phyloP scores from a whole-genome alignment of 1,140 invertebrate genomes.

The Arion vulgaris region DNA sequence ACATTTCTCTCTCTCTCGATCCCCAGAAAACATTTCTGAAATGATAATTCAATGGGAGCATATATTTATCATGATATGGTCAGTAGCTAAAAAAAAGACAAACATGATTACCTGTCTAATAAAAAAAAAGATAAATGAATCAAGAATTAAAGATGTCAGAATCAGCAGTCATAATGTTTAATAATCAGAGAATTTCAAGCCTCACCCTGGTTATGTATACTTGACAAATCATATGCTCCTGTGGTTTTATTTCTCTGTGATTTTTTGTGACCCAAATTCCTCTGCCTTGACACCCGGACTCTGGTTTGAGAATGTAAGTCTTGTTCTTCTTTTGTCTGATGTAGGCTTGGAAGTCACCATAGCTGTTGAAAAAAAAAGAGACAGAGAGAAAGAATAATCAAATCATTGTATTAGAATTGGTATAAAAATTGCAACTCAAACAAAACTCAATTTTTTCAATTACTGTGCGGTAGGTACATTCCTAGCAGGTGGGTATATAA shows the following conservation, averaged over 20 bases:
- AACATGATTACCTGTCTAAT: too few species aligned
- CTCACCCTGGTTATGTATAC: slow-evolving; percentile 80
- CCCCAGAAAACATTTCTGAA: too few species aligned
- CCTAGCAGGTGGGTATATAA: too few species aligned
- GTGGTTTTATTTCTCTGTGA: slow-evolving; percentile 83
- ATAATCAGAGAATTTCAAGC: not conserved
- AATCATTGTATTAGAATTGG: not conserved
- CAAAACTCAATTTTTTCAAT: too few species aligned
- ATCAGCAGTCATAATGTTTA: too few species aligned
- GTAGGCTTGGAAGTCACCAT: slow-evolving; percentile 71
- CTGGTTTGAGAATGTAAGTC: slow-evolving; percentile 91
- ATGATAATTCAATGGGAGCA: too few species aligned
- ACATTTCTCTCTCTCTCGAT: too few species aligned
- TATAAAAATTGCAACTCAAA: too few species aligned
- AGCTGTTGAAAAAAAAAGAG: slow-evolving; percentile 57
- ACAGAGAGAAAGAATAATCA: not conserved
- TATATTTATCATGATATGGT: too few species aligned
- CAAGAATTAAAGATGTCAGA: not conserved
- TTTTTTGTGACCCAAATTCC: slow-evolving; percentile 88
- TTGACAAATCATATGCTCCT: slow-evolving; percentile 88
- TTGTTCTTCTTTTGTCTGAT: slow-evolving; percentile 77
- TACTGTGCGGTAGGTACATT: too few species aligned
- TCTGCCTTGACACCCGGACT: slow-evolving; percentile 87
- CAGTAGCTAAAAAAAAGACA: too few species aligned
- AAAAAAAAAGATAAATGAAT: not conserved